phyloP scores from a whole-genome alignment of 2,113 vertebrate species.

The Cyprinodon tularosa region DNA sequence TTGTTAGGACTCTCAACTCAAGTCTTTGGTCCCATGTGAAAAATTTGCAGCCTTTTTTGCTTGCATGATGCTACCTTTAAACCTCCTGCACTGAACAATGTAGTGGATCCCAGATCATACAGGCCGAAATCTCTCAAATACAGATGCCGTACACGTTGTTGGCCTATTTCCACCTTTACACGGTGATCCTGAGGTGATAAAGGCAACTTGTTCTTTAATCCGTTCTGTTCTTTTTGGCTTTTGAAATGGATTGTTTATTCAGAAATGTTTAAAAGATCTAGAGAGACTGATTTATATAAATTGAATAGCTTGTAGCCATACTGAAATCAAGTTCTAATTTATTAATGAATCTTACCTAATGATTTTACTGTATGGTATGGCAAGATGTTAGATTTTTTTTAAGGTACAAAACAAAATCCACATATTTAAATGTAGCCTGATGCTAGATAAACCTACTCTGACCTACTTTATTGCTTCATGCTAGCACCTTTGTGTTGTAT shows the following conservation, averaged over 20 bases:
- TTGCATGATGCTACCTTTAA: conserved; percentile 56
- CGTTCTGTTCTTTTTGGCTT: conserved; percentile 24
- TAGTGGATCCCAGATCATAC: conserved; percentile 27
- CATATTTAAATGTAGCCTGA: conserved; percentile 17
- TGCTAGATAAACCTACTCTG: neutral
- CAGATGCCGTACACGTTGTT: conserved; percentile 42
- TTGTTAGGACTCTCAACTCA: conserved; percentile 77
- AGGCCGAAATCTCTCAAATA: conserved; percentile 50
- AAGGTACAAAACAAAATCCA: conserved; percentile 20
- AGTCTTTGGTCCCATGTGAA: neutral
- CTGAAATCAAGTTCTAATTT: conserved; percentile 43
- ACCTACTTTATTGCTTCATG: neutral
- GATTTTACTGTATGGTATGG: conserved; percentile 33
- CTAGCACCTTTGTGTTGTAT: neutral
- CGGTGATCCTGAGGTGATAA: conserved; percentile 36
- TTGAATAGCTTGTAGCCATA: conserved; percentile 41
- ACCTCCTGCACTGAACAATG: conserved; percentile 33
- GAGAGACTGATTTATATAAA: conserved; percentile 42
- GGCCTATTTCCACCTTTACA: conserved; percentile 41
- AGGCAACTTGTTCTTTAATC: conserved; percentile 29
- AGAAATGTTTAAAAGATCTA: conserved; percentile 48
- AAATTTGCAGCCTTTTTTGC: conserved; percentile 59
- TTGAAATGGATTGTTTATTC: conserved; percentile 44
- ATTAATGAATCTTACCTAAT: conserved; percentile 34
- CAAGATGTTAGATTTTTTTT: conserved; percentile 13